Evolutionary conservation across 2,888 invertebrate genomes (phyloP).

Genomic region (Busseola fusca): DNA sequence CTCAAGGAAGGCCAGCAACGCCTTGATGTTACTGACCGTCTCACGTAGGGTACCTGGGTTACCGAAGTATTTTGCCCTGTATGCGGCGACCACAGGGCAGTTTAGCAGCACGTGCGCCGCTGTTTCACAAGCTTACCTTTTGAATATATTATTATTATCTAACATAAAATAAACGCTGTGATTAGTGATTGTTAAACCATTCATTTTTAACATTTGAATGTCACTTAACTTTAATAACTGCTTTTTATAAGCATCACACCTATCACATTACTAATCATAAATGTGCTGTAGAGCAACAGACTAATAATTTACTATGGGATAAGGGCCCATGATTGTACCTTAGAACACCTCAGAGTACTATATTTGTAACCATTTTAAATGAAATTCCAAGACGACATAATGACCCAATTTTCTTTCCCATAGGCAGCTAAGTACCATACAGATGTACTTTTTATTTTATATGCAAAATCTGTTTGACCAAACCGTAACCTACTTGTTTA

Average conservation of each 20-base stretch:
- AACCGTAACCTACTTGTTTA: slow-evolving; percentile 47
- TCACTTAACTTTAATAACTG: too few species aligned
- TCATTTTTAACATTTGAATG: too few species aligned
- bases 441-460: neutral
- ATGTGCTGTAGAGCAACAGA: neutral
- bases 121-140: too few species aligned
- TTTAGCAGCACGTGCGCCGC: too few species aligned
- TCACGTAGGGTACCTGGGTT: too few species aligned
- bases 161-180: too few species aligned
- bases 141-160: too few species aligned
- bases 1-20: too few species aligned
- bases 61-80: too few species aligned
- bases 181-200: too few species aligned
- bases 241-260: neutral
- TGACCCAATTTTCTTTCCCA: neutral
- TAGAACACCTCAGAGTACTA: neutral
- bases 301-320: neutral
- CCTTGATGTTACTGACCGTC: too few species aligned
- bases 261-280: neutral
- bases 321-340: neutral
- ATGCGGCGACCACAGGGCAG: too few species aligned
- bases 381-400: neutral
- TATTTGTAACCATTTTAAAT: neutral
- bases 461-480: neutral
- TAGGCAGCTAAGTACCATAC: neutral